Base-by-base conservation (phyloP, 2,888 invertebrate species). In the Perizoma flavofasciatum region DNA sequence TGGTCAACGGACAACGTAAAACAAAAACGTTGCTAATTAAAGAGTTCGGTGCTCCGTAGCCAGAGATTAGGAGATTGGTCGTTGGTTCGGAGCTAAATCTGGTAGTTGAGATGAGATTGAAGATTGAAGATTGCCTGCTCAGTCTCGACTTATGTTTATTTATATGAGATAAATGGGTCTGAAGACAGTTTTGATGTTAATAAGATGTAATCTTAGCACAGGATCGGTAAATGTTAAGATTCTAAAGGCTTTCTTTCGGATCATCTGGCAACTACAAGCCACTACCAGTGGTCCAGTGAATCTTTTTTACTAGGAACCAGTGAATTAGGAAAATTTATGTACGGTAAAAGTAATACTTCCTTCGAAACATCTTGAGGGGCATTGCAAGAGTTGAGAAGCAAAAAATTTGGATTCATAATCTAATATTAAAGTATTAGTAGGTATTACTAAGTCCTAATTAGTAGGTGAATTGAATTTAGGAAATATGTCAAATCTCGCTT, bases 61-160 rank as follows among this genome's bases (percentile, higher is more conserved):
- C 85, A 82, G 69, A 85, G 80, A 85, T 82, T 72, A 74, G 71
- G 58, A 65, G 70, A 70, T 67, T 51, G 55, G 41, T 33, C 44
- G 35, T 11, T 34, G 40, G 32, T 33, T 8, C 46, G 34, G 22
- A 49, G 69, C 71, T 71, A 74, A 71, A 69, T 71, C 68, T 69
- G 68, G 68, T 69, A 67, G 70, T 71, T 72, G 69, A 74, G 78
- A 79, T 77, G 41, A 53, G 69, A 70, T 70, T 22, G 34, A 49
- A 54, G 71, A 69, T 68, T 53, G 65, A 57, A 51, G 63, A 63
- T 62, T 44, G 52, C 37, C 48, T 47, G 53, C 44, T 59, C 59
- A 55, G 55, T 52, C 41, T 10, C n/a, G 45, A 35, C 10, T 22
- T 22, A 35, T 52, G 54, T 61, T 57, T 63, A 57, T 63, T 60